Evolutionary conservation across 2,888 invertebrate species (phyloP), one percentile per base, ranked within the genome.

Genomic region (Phaedon cochleariae): DNA sequence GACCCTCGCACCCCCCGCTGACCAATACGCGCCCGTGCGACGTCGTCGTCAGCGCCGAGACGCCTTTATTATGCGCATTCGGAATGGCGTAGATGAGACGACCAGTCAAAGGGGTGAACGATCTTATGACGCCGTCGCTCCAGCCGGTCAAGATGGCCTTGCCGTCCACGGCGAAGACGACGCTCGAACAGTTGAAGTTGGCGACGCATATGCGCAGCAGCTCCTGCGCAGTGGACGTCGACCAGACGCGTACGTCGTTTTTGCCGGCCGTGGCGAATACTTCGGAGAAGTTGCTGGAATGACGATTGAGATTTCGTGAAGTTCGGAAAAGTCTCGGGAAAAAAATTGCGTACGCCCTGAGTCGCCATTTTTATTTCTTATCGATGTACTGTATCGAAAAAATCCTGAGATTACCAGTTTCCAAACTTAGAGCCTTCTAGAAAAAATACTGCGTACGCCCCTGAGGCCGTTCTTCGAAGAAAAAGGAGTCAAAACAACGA

Each of bases 1-100:
- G 95, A n/a, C 96, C 97, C 79, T 96, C 96, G 68, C 94, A 92
- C 3, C 96, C 97, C 0, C 97, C 97, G 52, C 94, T 95, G 52
- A 97, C 88, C 58, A 97, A 86, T 21, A 89, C 87, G 15, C 85
- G 85, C 0, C 92, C 92, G 74, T 90, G 88, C 2, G 85, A 86
- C 0, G 93, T 92, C 71, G 91, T 87, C 21, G 91, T 90, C 41
- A 97, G 82, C 0, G 96, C 94, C 0, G 96, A 94, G 0, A 93
- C 92, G 61, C 95, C 95, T 80, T 95, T 94, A 75, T 93, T 92
- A 80, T 97, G 97, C 0, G 96, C 95, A 85, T 95, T 93, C 72
- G 90, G 87, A 75, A 97, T 95, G 53, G 90, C 90, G 84, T 91
- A 96, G 71, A 94, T 89, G 10, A 93, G 85, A 29, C 90, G 87